These are phyloP conservation scores for Squalus acanthias DNA, from an alignment of 2,797 vertebrate species.

Conservation along the genomic window DNA sequence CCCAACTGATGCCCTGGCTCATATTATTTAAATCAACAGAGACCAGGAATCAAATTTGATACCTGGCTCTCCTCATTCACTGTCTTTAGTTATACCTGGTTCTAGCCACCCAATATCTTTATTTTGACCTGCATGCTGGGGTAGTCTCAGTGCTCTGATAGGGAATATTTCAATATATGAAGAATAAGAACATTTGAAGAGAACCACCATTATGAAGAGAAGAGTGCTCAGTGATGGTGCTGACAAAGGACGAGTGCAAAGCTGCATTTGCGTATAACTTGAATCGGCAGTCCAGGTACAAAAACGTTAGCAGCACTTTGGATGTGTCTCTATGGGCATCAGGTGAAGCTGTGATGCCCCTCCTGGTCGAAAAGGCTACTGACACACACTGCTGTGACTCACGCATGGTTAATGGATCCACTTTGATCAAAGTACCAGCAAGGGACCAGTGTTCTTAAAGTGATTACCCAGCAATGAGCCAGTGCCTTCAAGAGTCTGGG, in stretches of 20 bases:
- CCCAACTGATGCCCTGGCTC: not conserved
- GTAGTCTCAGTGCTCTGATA: not conserved
- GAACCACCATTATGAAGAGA: not conserved
- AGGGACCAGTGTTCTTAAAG: too few relatives aligned
- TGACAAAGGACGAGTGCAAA: not conserved
- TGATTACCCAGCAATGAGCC: too few relatives aligned
- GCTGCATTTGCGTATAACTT: not conserved
- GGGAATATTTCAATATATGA: not conserved
- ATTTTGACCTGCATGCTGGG: not conserved
- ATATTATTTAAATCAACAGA: not conserved
- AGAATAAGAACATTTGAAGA: not conserved
- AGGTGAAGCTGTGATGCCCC: too few relatives aligned
- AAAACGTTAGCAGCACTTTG: not conserved
- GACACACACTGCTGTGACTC: too few relatives aligned
- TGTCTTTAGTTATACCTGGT: too few relatives aligned
- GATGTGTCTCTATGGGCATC: not conserved
- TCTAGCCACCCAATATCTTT: not conserved
- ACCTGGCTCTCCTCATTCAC: not conserved
- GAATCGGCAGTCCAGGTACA: not conserved
- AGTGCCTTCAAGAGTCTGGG: too few relatives aligned
- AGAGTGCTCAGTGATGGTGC: too few relatives aligned
- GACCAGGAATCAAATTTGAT: not conserved
- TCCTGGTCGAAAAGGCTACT: not conserved
- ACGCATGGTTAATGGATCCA: too few relatives aligned
- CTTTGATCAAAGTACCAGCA: too few relatives aligned